Percentiles rank a stretch among this genome's conserved stretches.
Evolutionary conservation across 2,888 invertebrate species (phyloP).

Genomic region (Ceraclea dissimilis): DNA sequence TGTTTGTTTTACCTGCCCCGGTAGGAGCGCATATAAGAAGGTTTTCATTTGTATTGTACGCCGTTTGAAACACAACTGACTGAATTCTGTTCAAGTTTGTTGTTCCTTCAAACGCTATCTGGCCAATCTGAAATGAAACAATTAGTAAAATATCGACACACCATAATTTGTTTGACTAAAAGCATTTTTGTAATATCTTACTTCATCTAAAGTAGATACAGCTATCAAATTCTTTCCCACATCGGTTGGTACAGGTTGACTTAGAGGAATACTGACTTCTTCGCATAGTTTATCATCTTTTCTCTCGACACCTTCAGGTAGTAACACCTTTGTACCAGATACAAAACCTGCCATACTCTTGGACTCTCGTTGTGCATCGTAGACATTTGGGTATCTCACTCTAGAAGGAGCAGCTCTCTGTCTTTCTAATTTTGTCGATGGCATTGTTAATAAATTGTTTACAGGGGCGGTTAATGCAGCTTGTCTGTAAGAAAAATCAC

Average conservation of each 20-base stretch:
- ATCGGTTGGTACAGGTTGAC: conserved; percentile 49
- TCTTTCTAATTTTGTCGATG: conserved; percentile 29
- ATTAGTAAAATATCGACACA: conserved; percentile 5
- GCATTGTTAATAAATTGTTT: conserved; percentile 19
- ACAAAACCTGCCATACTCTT: conserved; percentile 67
- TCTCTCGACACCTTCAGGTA: conserved; percentile 73
- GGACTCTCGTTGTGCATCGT: conserved; percentile 67
- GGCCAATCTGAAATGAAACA: conserved; percentile 62
- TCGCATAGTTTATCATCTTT: conserved; percentile 70
- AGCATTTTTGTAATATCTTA: conserved; percentile 29
- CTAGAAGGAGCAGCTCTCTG: conserved; percentile 37
- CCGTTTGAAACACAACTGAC: conserved; percentile 89
- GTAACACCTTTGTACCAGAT: conserved; percentile 65
- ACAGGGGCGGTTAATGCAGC: conserved; percentile 31
- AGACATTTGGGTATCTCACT: conserved; percentile 77
- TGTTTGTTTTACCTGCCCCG: conserved; percentile 98
- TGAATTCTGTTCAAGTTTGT: conserved; percentile 89
- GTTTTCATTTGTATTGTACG: conserved; percentile 95
- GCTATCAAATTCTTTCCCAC: conserved; percentile 58
- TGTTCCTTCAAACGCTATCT: conserved; percentile 82
- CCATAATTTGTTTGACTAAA: not conserved
- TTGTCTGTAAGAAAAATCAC: conserved; percentile 15
- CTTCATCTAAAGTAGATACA: conserved; percentile 58
- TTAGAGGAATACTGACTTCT: conserved; percentile 77
- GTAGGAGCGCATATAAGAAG: conserved; percentile 97